Evolutionary conservation across 2,113 vertebrate species (phyloP).

Genomic region (Seriola aureovittata): DNA sequence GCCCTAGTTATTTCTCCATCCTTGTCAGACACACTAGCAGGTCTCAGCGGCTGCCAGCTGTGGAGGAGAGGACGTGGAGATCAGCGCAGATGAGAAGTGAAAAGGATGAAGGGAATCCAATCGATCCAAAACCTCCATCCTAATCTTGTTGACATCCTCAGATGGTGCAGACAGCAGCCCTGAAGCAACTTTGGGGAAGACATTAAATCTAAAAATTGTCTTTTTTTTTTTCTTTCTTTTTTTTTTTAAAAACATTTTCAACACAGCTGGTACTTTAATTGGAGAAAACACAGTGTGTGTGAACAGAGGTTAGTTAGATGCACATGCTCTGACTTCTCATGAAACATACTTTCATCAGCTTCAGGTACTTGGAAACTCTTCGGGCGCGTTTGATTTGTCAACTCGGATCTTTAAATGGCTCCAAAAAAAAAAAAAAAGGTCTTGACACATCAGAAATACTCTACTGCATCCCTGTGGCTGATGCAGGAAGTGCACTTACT

Average conservation of each 20-base stretch:
- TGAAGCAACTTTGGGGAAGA: constrained; percentile 54
- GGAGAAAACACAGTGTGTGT: neutral
- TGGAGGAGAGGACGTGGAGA: constrained; percentile 71
- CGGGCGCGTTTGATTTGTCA: constrained; percentile 16
- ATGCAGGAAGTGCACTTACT: constrained; percentile 9
- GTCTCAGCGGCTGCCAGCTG: constrained; percentile 68
- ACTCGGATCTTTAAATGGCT: neutral
- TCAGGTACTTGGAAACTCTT: constrained; percentile 17
- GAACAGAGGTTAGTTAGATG: neutral
- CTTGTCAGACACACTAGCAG: constrained; percentile 60
- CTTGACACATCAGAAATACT: constrained; percentile 23
- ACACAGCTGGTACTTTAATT: constrained; percentile 7
- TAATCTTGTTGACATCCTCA: constrained; percentile 75
- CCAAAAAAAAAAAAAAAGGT: no score
- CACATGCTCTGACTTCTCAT: neutral
- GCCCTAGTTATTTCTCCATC: constrained; percentile 74
- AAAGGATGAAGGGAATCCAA: constrained; percentile 74
- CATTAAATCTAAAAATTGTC: constrained; percentile 29
- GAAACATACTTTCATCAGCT: neutral
- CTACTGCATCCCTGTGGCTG: constrained; percentile 66
- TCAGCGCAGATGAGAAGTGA: constrained; percentile 71
- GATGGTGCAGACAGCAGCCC: constrained; percentile 61
- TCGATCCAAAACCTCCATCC: constrained; percentile 64
- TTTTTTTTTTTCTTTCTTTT: neutral
- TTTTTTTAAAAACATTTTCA: constrained; percentile 12